These are phyloP conservation scores for Microtus oregoni DNA, from an alignment of 2,113 vertebrate species.

Conservation along the genomic window DNA sequence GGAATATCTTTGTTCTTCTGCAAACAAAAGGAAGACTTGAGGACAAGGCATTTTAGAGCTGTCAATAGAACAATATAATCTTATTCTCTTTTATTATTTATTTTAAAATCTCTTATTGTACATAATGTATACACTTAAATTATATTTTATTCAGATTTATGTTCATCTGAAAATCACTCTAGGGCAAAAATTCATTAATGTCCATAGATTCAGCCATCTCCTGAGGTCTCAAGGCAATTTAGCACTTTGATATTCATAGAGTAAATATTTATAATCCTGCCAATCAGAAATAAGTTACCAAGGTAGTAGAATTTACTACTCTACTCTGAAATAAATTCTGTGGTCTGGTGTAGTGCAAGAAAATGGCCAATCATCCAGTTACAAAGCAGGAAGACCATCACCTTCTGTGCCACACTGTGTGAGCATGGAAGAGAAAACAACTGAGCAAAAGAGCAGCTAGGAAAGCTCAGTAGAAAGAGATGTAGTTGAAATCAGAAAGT, in stretches of 20 bases:
- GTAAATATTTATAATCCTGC: neutral
- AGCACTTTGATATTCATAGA: neutral
- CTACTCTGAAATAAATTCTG: too few relatives aligned
- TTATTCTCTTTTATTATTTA: neutral
- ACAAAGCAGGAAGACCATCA: neutral
- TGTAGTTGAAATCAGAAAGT: neutral
- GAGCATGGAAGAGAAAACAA: rapidly evolving
- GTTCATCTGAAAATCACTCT: neutral
- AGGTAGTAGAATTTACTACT: neutral
- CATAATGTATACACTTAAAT: neutral
- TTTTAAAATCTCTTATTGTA: neutral
- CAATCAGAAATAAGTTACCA: neutral
- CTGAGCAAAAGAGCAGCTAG: neutral
- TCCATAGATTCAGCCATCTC: too few relatives aligned
- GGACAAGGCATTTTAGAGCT: neutral
- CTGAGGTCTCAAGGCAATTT: too few relatives aligned
- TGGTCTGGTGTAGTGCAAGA: rapidly evolving
- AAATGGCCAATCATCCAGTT: rapidly evolving
- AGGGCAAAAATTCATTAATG: neutral
- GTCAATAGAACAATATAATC: neutral
- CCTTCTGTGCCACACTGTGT: too few relatives aligned
- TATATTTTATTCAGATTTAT: neutral
- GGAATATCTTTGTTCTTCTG: neutral
- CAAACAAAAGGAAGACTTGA: neutral
- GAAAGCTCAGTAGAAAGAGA: neutral